These are phyloP conservation scores for Amphipyra berbera DNA, from an alignment of 2,888 invertebrate genomes.

Conservation along the genomic window DNA sequence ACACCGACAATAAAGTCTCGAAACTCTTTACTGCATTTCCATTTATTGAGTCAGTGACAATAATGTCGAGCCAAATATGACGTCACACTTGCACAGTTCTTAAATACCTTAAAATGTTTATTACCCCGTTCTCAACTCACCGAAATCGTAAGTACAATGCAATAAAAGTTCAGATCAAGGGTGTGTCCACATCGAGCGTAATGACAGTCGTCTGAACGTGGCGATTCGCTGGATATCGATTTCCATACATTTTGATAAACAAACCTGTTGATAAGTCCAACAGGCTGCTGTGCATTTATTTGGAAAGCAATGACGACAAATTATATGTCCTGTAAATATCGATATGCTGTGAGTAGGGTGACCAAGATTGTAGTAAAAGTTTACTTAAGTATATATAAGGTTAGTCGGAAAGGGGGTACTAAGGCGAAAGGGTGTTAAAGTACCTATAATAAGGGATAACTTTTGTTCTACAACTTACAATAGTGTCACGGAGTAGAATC, in stretches of 20 bases:
- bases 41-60: conserved; percentile 17
- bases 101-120: conserved; percentile 28
- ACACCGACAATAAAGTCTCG: too few relatives aligned
- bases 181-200: background rate
- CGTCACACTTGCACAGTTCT: conserved; percentile 4
- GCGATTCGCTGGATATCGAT: background rate
- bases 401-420: too few relatives aligned
- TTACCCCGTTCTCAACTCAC: conserved; percentile 12
- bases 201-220: background rate
- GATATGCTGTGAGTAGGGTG: conserved; percentile 24
- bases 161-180: conserved; percentile 8
- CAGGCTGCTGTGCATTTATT: conserved; percentile 21
- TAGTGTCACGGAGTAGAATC: too few relatives aligned
- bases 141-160: conserved; percentile 9
- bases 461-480: too few relatives aligned
- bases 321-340: conserved; percentile 39
- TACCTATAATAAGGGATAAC: too few relatives aligned
- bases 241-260: conserved; percentile 11
- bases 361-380: conserved; percentile 1
- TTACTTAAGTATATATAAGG: background rate
- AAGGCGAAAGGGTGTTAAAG: too few relatives aligned
- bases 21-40: conserved; percentile 6
- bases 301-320: conserved; percentile 40
- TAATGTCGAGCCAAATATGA: conserved; percentile 13
- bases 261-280: conserved; percentile 41